Base-by-base conservation (phyloP, 2,113 vertebrate species). In the Ptyas mucosa region DNA sequence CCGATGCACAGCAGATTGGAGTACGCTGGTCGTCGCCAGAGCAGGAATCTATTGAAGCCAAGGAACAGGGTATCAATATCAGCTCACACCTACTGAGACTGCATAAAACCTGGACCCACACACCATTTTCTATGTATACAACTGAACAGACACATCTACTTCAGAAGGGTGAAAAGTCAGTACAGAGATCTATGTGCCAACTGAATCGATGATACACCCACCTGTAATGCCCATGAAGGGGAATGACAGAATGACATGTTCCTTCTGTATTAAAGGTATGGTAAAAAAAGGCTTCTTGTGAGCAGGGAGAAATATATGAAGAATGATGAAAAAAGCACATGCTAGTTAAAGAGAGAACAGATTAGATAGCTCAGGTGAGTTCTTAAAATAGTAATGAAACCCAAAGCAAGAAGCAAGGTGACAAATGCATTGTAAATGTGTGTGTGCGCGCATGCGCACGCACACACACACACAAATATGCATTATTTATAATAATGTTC, bases 31-130 rank as follows among this genome's bases (percentile, higher is more conserved):
- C 95, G 98, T 98, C 96, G 98, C 97, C 97, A 98, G 97, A 97
- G 98, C 98, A 96, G 98, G 98, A 97, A 98, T 99, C 99, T 99
- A 98, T 96, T 97, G 95, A 97, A 97, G 97, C 96, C 97, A 98
- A 97, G 98, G 97, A 97, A 98, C 95, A 98, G 95, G 93, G 98
- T 75, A 97, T 93, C 89, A 93, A 90, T 18, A 93, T 96, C 94
- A 96, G 94, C 91, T 94, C 46, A 91, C 1, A 52, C 85, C 91
- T 58, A 91, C 91, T 46, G 34, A 92, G n/a, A 94, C 91, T 89
- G 93, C 89, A 94, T 0, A 49, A 9, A 91, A 90, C 23, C 10
- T 9, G 81, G 90, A 54, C 92, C 9, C 3, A 49, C 15, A 12
- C 87, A 58, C 5, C 23, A 85, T 55, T 88, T 1, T 0, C 15